phyloP scores from a whole-genome alignment of 1,140 invertebrate genomes.

The Nymphalis io region DNA sequence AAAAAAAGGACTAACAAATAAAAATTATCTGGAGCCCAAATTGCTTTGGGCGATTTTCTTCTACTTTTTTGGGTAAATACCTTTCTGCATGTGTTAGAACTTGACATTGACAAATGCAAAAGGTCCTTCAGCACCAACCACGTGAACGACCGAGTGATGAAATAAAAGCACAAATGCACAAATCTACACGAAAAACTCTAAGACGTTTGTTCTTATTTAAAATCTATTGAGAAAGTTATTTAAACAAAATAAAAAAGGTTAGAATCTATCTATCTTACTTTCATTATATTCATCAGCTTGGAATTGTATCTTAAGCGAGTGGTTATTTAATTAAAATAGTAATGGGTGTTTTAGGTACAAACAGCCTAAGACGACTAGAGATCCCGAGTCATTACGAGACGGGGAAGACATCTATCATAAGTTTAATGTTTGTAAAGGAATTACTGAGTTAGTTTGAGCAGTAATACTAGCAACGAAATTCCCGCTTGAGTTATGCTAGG shows the following conservation, averaged over 20 bases:
- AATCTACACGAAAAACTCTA: too few species aligned
- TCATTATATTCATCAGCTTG: neutral
- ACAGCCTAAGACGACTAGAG: slow-evolving; percentile 12
- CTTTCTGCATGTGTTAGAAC: too few species aligned
- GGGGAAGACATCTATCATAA: slow-evolving; percentile 37
- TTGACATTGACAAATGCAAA: too few species aligned
- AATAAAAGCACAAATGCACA: too few species aligned
- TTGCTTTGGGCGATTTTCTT: too few species aligned
- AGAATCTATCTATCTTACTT: neutral
- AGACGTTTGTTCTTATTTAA: too few species aligned
- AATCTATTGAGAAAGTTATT: too few species aligned
- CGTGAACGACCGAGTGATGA: too few species aligned
- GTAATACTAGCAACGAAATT: slow-evolving; percentile 31
- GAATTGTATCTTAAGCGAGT: slow-evolving; percentile 1
- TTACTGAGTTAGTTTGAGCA: slow-evolving; percentile 34
- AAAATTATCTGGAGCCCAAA: too few species aligned
- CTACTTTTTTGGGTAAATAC: too few species aligned
- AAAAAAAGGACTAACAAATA: too few species aligned
- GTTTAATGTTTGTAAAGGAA: slow-evolving; percentile 39
- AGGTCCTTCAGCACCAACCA: too few species aligned
- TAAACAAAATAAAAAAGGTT: neutral
- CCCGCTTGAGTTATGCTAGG: slow-evolving; percentile 29
- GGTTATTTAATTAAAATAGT: slow-evolving; percentile 11
- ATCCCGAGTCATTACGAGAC: slow-evolving; percentile 29
- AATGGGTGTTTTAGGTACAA: slow-evolving; percentile 19